These are phyloP conservation scores for Nowickia ferox DNA, from an alignment of 2,888 invertebrate genomes.

Conservation along the genomic window DNA sequence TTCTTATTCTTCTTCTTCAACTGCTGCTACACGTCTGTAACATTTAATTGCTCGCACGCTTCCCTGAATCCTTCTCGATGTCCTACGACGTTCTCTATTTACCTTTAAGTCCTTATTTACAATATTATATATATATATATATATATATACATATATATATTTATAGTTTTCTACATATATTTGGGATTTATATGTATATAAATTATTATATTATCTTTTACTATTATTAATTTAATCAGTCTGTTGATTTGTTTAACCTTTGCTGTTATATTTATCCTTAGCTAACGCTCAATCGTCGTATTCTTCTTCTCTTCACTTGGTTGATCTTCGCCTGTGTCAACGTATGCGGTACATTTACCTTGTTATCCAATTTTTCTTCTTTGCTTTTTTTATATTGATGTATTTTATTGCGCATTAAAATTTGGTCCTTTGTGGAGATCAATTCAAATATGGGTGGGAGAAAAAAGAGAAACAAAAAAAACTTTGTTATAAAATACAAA, in stretches of 20 bases:
- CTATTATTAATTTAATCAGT: slow-evolving; percentile 79
- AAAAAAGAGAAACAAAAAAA: slow-evolving; percentile 54
- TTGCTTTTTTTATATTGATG: slow-evolving; percentile 57
- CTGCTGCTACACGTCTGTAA: slow-evolving; percentile 28
- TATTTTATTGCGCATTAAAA: slow-evolving; percentile 72
- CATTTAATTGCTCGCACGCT: slow-evolving; percentile 33
- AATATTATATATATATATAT: slow-evolving; percentile 73
- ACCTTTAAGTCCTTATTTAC: slow-evolving; percentile 73
- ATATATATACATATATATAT: slow-evolving; percentile 52
- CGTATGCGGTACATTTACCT: slow-evolving; percentile 61
- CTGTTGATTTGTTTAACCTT: slow-evolving; percentile 82
- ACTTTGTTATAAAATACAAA: slow-evolving; percentile 53
- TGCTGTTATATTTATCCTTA: slow-evolving; percentile 76
- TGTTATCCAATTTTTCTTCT: slow-evolving; percentile 55
- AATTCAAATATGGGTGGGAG: slow-evolving; percentile 38
- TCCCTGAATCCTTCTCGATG: slow-evolving; percentile 43
- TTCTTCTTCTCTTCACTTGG: slow-evolving; percentile 66
- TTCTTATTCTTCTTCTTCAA: slow-evolving; percentile 46
- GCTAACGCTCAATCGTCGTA: slow-evolving; percentile 76
- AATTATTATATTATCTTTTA: slow-evolving; percentile 76
- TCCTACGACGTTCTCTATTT: slow-evolving; percentile 69
- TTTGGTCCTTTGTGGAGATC: slow-evolving; percentile 72
- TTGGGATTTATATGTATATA: slow-evolving; percentile 76
- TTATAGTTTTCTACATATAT: slow-evolving; percentile 77
- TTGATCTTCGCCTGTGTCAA: slow-evolving; percentile 55